Evolutionary conservation across 2,888 invertebrate genomes (phyloP).

Genomic region (Dexiosoma caninum): DNA sequence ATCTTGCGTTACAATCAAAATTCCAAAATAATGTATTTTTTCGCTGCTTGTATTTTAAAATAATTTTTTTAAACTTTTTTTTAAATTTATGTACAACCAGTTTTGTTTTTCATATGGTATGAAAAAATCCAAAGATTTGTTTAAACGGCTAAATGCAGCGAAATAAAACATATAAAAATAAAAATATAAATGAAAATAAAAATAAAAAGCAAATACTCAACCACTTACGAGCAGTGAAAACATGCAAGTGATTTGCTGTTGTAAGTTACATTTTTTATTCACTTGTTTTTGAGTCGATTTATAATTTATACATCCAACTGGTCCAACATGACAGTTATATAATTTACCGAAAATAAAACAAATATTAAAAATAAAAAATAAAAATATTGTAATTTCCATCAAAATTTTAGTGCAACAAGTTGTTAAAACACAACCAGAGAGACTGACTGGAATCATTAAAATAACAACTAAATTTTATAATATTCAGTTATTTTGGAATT

Average conservation of each 20-base stretch:
- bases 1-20: constrained; percentile 57
- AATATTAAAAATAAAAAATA: not conserved
- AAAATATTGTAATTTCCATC: constrained; percentile 28
- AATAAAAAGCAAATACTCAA: not conserved
- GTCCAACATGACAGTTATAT: constrained; percentile 54
- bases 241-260: constrained; percentile 35
- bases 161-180: not conserved
- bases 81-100: constrained; percentile 46
- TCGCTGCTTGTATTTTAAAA: not conserved
- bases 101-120: too few relatives aligned
- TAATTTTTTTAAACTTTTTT: not conserved
- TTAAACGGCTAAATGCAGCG: constrained; percentile 20
- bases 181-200: not conserved
- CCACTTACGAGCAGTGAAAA: constrained; percentile 10
- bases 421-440: constrained; percentile 13
- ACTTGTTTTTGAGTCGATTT: not conserved
- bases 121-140: constrained; percentile 12
- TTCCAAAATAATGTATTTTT: constrained; percentile 47
- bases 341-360: constrained; percentile 23
- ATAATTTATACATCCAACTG: constrained; percentile 50
- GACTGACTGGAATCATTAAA: constrained; percentile 44
- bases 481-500: not conserved
- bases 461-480: not conserved
- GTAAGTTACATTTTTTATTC: not conserved
- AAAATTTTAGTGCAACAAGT: constrained; percentile 10